Base-by-base conservation (phyloP, 2,888 invertebrate species). In the Dorcus hopei region DNA sequence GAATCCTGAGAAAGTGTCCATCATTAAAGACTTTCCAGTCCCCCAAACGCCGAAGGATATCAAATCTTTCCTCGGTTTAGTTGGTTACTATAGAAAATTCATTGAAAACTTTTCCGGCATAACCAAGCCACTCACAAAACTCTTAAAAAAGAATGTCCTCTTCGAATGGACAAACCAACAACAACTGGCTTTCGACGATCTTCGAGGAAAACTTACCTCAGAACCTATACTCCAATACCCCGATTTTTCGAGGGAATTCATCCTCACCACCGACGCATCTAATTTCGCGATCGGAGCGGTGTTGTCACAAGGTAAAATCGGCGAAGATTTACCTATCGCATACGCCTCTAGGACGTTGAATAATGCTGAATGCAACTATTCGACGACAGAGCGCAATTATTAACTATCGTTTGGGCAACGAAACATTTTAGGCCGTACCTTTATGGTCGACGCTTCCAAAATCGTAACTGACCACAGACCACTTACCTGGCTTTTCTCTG, bases 401-500 rank as follows among this genome's bases (percentile, higher is more conserved):
- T 77, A 49, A 72, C 74, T 0, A 73, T 79, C 6, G 65, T 77
- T 3, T 76, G 72, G n/a, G n/a, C n/a, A n/a, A n/a, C n/a, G n/a
- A n/a, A n/a, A n/a, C n/a, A n/a, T n/a, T n/a, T 76, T 57, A 38
- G 74, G 47, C 73, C 75, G 3, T 78, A 77, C 54, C 51, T 78
- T 1, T 74, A 54, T 19, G 54, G 52, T 9, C 26, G 26, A 26
- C n/a, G n/a, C n/a, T n/a, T n/a, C n/a, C n/a, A n/a, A n/a, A n/a
- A n/a, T n/a, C 26, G 26, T 26, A 19, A 19, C 19, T 3, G 19
- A 19, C 3, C 19, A 19, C 19, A 19, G n/a, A n/a, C n/a, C n/a
- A n/a, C n/a, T n/a, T n/a, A n/a, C n/a, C n/a, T n/a, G n/a, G n/a
- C n/a, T n/a, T n/a, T n/a, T n/a, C n/a, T n/a, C n/a, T n/a, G n/a